Evolutionary conservation across 2,113 vertebrate species (phyloP), one percentile per base, ranked within the genome.

Genomic region (Peromyscus polionotus): DNA sequence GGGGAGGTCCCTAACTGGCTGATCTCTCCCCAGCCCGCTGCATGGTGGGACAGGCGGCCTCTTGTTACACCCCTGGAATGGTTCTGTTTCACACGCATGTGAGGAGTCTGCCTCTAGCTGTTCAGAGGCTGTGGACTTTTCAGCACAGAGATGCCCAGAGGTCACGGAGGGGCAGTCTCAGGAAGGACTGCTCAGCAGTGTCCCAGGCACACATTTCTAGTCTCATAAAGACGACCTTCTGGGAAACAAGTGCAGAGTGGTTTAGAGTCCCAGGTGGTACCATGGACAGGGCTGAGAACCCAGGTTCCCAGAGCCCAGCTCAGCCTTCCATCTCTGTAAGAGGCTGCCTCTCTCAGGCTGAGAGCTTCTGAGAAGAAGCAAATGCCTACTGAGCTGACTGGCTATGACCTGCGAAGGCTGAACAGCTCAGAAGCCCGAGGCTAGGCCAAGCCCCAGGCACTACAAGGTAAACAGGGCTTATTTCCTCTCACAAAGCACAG

Each of bases 1-100:
- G 59, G 57, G 31, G 0, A 24, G 45, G 20, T 61, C 63, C 33
- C 19, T 17, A 48, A 14, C 5, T 63, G 33, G 67, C 5, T 89
- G n/a, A 28, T 42, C 61, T 65, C 70, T 68, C 17, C 0, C 2
- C 7, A 4, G 5, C 1, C 22, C 0, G 11, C 26, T 13, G 61
- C 0, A 7, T 5, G 42, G 8, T 8, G 16, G 2, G 8, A 10
- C 0, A 31, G 67, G 3, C 17, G 0, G 39, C 26, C 39, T 85
- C 2, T 54, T 24, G 0, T 17, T 0, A 36, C 16, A n/a, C 7
- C 5, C 51, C n/a, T 1, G 1, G 19, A 59, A 11, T 0, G 31
- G 12, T 45, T 86, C 84, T 31, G 61, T 2, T 8, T 76, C 36
- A 26, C 0, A 6, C 4, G 13, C n/a, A 26, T 61, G 5, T 33